These are phyloP conservation scores for Stenchaetothrips biformis DNA, from an alignment of 2,888 invertebrate species.

Conservation along the genomic window DNA sequence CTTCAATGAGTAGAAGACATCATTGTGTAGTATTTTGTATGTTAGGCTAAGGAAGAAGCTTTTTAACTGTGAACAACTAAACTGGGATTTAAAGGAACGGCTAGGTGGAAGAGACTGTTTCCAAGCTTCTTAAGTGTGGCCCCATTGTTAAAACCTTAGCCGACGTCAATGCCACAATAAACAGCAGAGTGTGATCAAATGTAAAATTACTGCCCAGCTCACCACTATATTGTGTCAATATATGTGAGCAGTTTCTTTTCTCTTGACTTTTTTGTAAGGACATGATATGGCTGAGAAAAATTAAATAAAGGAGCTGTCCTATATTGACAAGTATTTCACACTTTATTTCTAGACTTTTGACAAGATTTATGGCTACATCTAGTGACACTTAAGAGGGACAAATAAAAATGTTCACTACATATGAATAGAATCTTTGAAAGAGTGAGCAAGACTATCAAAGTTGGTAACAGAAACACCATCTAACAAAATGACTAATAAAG, in stretches of 20 bases:
- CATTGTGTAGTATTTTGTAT: background rate
- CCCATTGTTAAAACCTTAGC: background rate
- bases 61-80: background rate
- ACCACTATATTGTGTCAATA: conserved; percentile 10
- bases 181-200: background rate
- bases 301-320: background rate
- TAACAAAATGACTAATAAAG: background rate
- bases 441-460: no score
- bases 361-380: no score
- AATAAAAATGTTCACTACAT: no score
- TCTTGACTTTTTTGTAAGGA: background rate
- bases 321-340: background rate
- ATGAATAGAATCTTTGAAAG: background rate
- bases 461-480: no score
- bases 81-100: background rate
- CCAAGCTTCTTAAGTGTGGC: background rate
- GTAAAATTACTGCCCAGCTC: background rate
- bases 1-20: background rate
- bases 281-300: conserved; percentile 1
- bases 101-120: background rate
- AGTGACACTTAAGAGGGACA: no score
- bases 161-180: background rate
- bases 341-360: no score
- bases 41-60: background rate
- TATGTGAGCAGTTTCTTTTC: background rate